phyloP scores from a whole-genome alignment of 2,888 invertebrate species.

The Brachyopa scutellaris region DNA sequence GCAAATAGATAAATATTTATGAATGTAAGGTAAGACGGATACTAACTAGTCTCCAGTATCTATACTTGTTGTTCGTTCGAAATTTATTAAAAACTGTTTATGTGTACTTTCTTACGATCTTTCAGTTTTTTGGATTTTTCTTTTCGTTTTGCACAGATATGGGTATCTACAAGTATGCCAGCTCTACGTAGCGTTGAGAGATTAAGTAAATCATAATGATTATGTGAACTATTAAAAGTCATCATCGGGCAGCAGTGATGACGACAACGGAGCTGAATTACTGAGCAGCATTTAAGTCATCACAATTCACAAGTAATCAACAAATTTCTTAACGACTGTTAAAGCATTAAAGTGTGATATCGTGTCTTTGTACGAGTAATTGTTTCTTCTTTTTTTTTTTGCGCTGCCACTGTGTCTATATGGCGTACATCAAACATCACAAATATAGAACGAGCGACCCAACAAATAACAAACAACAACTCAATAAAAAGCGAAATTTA shows the following conservation, averaged over 20 bases:
- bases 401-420: conserved; percentile 52
- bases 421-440: conserved; percentile 21
- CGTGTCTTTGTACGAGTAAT: conserved; percentile 54
- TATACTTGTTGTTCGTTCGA: neutral
- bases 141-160: neutral
- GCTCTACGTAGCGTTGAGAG: neutral
- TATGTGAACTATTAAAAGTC: conserved; percentile 34
- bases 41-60: conserved; percentile 23
- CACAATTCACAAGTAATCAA: conserved; percentile 44
- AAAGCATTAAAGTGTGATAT: conserved; percentile 40
- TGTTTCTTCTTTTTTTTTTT: conserved; percentile 29
- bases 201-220: conserved; percentile 16
- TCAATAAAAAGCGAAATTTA: conserved; percentile 59
- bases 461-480: conserved; percentile 27
- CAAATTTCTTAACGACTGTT: conserved; percentile 27
- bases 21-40: conserved; percentile 58
- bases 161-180: neutral
- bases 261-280: conserved; percentile 49
- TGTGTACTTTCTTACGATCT: conserved; percentile 15
- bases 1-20: conserved; percentile 71
- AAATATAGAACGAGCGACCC: neutral
- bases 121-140: conserved; percentile 5
- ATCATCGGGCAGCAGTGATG: conserved; percentile 31
- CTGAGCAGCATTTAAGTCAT: conserved; percentile 46
- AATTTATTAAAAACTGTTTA: conserved; percentile 3